Percentiles rank a stretch among this genome's conserved stretches.
Conservation (phyloP, 2,113 vertebrate genomes). For the Hyla sarda region DNA sequence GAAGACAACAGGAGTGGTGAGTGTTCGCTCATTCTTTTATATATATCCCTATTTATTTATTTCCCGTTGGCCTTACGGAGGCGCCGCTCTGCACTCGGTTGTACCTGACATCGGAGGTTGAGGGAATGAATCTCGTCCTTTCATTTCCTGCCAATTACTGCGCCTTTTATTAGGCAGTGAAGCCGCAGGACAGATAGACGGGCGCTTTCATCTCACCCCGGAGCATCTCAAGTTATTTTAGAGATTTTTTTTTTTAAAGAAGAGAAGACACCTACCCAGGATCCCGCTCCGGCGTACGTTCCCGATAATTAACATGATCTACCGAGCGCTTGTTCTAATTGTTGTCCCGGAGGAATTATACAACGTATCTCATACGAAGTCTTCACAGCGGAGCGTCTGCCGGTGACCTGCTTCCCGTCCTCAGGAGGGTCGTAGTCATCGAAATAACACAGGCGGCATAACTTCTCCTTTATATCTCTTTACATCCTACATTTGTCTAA, state of each 20-base stretch:
- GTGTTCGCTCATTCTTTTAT: too few relatives aligned
- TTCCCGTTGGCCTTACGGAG: too few relatives aligned
- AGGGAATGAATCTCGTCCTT: neutral
- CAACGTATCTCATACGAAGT: constrained; percentile 14
- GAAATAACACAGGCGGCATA: neutral
- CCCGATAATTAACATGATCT: constrained; percentile 34
- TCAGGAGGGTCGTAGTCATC: neutral
- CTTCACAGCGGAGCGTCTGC: neutral
- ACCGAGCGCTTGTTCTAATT: neutral
- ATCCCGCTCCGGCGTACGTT: neutral
- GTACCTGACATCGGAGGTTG: neutral
- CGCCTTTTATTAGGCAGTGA: constrained; percentile 8
- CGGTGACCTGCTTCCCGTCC: constrained; percentile 30
- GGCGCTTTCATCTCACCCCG: neutral
- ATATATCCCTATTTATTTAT: too few relatives aligned
- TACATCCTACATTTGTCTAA: neutral
- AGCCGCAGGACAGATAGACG: neutral
- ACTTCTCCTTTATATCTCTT: neutral
- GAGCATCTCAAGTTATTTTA: neutral
- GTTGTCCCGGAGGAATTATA: constrained; percentile 36
- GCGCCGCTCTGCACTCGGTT: too few relatives aligned
- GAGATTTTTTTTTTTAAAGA: neutral
- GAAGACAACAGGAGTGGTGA: too few relatives aligned
- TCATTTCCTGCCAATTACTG: neutral
- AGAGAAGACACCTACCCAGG: neutral